Base-by-base conservation (phyloP, 2,113 vertebrate species). In the Platysternon megacephalum region DNA sequence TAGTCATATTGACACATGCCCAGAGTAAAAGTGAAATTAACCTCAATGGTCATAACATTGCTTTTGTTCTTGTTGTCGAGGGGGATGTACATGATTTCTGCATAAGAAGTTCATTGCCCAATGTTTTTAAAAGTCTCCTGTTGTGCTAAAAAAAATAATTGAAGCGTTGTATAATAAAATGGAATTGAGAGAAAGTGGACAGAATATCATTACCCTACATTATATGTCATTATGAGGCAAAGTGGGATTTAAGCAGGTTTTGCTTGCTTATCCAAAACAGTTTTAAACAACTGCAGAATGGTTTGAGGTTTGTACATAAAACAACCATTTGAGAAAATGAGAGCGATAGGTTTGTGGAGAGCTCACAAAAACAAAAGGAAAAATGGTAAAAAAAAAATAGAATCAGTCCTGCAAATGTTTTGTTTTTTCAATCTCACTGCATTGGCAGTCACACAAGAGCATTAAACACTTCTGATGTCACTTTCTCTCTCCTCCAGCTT, bases 161-260 rank as follows among this genome's bases (percentile, higher is more conserved):
- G 79, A 90, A 51, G 7, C 44, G 76, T 93, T 96, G 16, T 91
- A 78, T 76, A 94, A 76, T 87, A 24, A 98, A 97, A 95, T 93
- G 29, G 35, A 91, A 94, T 58, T 84, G 53, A 88, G 90, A 94
- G 80, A 95, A 98, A 97, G 83, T 95, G 83, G 52, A 95, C 89
- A 90, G 10, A 84, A 58, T 95, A 87, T 93, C 61, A 93, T 95
- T 98, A 94, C 79, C 10, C 29, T 78, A 24, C 88, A 94, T 97
- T 97, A 93, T 42, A 32, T 88, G 79, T 84, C 68, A 97, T 97
- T 97, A 88, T 92, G 44, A 65, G 53, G 24, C 58, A 95, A 96
- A 96, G 85, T 93, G 46, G 53, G 44, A 97, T 93, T 80, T 84
- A 91, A 97, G 76, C n/a, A 76, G 29, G 29, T 93, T 96, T 94